These are phyloP conservation scores for Patella depressa DNA, from an alignment of 2,888 invertebrate genomes.

Conservation along the genomic window DNA sequence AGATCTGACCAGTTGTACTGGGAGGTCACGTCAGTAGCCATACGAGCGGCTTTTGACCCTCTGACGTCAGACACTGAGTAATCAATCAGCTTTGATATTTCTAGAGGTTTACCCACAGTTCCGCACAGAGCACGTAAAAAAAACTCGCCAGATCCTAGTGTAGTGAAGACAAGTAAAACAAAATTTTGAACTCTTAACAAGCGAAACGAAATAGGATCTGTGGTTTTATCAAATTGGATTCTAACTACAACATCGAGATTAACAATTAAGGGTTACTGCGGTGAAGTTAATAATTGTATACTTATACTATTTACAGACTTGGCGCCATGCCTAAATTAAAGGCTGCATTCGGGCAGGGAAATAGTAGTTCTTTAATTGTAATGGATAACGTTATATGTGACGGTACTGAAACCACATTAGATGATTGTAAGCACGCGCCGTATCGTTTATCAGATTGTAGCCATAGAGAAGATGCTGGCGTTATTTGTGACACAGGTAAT, in stretches of 20 bases:
- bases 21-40: no score
- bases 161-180: no score
- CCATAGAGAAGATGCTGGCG: slow-evolving; percentile 47
- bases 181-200: no score
- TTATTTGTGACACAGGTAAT: slow-evolving; percentile 36
- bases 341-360: slow-evolving; percentile 39
- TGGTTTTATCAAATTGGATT: background rate
- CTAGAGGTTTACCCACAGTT: no score
- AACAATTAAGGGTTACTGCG: no score
- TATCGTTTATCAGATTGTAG: slow-evolving; percentile 47
- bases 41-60: no score
- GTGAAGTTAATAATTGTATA: background rate
- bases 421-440: slow-evolving; percentile 46
- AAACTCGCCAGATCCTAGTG: no score
- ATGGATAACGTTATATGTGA: slow-evolving; percentile 49
- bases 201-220: background rate
- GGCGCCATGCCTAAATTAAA: slow-evolving; percentile 37
- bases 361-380: background rate
- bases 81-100: no score
- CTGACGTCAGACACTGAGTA: no score
- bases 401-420: slow-evolving; percentile 45
- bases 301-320: slow-evolving; percentile 30
- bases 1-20: no score
- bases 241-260: background rate
- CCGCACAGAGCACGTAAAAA: no score